Conservation (phyloP, 1,140 invertebrate species). For the Procambarus clarkii region DNA sequence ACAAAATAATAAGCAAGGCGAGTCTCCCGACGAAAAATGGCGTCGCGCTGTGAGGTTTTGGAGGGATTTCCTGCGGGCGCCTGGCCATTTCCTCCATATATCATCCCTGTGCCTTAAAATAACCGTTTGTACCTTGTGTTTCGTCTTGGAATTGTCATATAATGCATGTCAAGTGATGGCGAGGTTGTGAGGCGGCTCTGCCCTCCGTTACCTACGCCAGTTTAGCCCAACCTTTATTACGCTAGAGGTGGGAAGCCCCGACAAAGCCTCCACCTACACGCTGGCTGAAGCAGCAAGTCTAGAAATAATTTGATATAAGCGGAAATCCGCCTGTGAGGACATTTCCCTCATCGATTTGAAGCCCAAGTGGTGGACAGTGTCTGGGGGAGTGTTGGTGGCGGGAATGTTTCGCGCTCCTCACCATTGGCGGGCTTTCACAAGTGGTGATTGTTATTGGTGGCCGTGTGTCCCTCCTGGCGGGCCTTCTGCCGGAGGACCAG, state of each 20-base stretch:
- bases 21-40: constrained; percentile 51
- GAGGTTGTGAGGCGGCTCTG: not conserved
- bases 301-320: constrained; percentile 19
- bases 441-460: too few species aligned
- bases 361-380: constrained; percentile 30
- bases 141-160: constrained; percentile 7
- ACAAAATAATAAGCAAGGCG: constrained; percentile 47
- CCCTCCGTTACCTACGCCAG: not conserved
- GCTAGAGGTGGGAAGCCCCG: not conserved
- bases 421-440: constrained; percentile 12
- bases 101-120: not conserved
- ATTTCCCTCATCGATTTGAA: constrained; percentile 65
- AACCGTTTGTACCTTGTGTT: constrained; percentile 5
- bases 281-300: not conserved
- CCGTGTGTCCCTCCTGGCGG: too few species aligned
- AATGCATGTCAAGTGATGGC: not conserved
- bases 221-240: not conserved
- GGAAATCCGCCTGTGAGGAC: constrained; percentile 43
- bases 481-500: too few species aligned
- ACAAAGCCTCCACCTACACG: not conserved
- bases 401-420: constrained; percentile 47
- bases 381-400: constrained; percentile 35
- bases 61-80: constrained; percentile 48
- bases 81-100: not conserved
- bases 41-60: constrained; percentile 60